Conservation (phyloP, 2,113 vertebrate species). For the Hystrix brachyura region DNA sequence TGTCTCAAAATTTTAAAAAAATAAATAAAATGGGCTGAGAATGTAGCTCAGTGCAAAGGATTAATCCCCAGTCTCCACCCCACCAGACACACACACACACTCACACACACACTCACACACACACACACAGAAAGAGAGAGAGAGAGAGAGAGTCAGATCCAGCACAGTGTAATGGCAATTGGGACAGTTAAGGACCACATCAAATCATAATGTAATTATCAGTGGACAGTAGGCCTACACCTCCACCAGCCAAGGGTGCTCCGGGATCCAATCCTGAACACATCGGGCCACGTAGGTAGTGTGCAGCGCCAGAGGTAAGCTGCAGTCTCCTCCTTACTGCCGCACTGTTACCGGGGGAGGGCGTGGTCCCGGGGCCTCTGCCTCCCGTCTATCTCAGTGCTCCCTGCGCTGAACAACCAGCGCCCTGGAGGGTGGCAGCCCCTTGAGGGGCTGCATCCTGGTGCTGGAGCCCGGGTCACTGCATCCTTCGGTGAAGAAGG, state of each 20-base stretch:
- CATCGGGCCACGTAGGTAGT: background rate
- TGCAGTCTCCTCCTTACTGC: background rate
- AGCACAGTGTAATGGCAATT: background rate
- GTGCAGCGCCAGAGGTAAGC: background rate
- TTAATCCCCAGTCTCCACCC: background rate
- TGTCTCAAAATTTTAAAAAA: background rate
- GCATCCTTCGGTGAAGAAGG: slow-evolving; percentile 12
- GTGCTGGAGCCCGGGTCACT: background rate
- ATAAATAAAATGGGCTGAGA: background rate
- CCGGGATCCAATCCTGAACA: background rate
- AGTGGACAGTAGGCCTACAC: background rate
- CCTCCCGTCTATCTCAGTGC: background rate
- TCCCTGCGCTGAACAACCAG: background rate
- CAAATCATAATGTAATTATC: background rate
- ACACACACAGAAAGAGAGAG: background rate
- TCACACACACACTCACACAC: background rate
- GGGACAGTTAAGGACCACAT: background rate
- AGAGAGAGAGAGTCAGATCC: background rate
- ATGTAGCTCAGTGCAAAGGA: background rate
- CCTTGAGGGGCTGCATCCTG: background rate
- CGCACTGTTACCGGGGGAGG: background rate
- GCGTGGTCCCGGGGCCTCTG: background rate
- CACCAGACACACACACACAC: too few species aligned
- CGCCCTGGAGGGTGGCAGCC: background rate
- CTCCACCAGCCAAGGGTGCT: background rate